A percentile compares a stretch with the other conserved stretches of the same genome.
Evolutionary conservation across 1,140 invertebrate species (phyloP).

Genomic region (Sminthurinus signatus): DNA sequence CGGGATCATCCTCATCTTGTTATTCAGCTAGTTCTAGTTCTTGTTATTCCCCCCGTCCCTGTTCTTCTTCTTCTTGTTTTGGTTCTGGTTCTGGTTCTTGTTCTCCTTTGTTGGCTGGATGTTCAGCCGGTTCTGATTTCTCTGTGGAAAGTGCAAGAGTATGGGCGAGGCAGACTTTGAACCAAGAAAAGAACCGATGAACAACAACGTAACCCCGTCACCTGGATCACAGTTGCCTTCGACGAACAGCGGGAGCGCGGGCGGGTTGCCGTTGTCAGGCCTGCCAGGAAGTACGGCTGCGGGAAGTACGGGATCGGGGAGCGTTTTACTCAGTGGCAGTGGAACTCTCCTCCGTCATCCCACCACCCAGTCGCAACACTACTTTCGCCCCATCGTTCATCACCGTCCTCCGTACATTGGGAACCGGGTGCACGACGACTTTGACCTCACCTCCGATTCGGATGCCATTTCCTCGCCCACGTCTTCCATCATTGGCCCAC

Average conservation of each 20-base stretch:
- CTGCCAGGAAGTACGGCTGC: neutral
- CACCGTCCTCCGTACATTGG: slow-evolving; percentile 21
- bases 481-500: slow-evolving; percentile 39
- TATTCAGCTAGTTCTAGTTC: neutral
- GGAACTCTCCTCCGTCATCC: slow-evolving; percentile 4
- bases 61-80: neutral
- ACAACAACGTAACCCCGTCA: slow-evolving; percentile 29
- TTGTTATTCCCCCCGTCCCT: neutral
- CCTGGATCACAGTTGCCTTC: slow-evolving; percentile 31
- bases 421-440: slow-evolving; percentile 31
- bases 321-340: neutral
- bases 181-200: slow-evolving; percentile 34
- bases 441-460: slow-evolving; percentile 38
- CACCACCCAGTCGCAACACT: slow-evolving; percentile 23
- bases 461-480: slow-evolving; percentile 39
- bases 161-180: slow-evolving; percentile 33
- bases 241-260: slow-evolving; percentile 6
- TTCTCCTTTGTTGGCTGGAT: neutral
- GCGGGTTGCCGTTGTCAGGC: neutral
- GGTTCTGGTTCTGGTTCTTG: neutral
- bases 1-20: too few species aligned
- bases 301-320: neutral
- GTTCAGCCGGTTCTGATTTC: neutral
- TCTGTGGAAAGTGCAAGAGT: neutral
- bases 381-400: slow-evolving; percentile 31